Base-by-base conservation (phyloP, 2,888 invertebrate genomes). In the Adelognathus sp. region DNA sequence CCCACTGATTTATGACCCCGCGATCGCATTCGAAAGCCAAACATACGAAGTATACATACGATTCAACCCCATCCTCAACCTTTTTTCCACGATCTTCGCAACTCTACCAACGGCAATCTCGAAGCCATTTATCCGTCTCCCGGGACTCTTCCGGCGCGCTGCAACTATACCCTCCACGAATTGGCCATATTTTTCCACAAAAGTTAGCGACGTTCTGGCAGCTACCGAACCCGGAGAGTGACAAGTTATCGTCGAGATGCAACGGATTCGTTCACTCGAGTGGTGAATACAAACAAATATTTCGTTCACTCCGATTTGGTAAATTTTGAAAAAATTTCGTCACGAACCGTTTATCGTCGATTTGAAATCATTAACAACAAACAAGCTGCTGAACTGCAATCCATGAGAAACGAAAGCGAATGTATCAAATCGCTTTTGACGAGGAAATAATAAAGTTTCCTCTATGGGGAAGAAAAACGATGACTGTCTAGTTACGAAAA, bases 21-120 rank as follows among this genome's bases (percentile, higher is more conserved):
- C 84, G 84, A 87, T 85, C 81, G 82, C 84, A 86, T 83, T 81
- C 83, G 82, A 85, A 83, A 86, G 84, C 82, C 85, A 86, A 86
- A 84, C 80, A 84, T n/a, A 56, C 44, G 7, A 27, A 18, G 36
- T 60, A 71, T 52, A 58, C 36, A 61, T n/a, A 58, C 44, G 36
- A 63, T 44, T 71, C 63, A 64, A 44, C 46, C n/a, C n/a, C n/a
- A n/a, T n/a, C n/a, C n/a, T n/a, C 52, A 60, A 1, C 74, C 46
- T 54, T 58, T 72, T 76, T 81, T 80, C 78, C 78, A 76, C 67
- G 77, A 84, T 86, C 84, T 81, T 77, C 83, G 85, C 81, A 82
- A 84, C 80, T 84, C 75, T 36, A 81, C 27, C 73, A 67, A 83
- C 56, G 78, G 81, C 80, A 82, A 85, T 82, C 79, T 33, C 72